phyloP scores from a whole-genome alignment of 1,140 invertebrate genomes.

The Pteromalus puparum region DNA sequence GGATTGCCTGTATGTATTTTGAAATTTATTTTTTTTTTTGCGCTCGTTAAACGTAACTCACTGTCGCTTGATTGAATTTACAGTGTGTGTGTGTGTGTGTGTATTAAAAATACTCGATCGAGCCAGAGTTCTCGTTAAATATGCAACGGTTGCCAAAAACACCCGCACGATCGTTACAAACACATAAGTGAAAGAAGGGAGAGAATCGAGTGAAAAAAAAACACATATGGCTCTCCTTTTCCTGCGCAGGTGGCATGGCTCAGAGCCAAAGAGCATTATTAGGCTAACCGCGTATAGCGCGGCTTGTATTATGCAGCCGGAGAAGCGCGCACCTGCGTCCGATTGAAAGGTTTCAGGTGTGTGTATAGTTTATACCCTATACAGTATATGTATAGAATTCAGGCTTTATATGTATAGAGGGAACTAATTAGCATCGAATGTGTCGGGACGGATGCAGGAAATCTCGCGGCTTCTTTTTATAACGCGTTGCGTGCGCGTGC shows the following conservation, averaged over 20 bases:
- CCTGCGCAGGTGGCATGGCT: neutral
- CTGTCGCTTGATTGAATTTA: neutral
- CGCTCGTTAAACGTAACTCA: neutral
- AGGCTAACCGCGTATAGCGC: neutral
- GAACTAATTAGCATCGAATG: neutral
- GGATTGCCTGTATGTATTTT: neutral
- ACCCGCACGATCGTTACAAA: too few species aligned
- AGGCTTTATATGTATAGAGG: too few species aligned
- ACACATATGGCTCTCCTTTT: neutral
- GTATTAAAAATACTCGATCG: neutral
- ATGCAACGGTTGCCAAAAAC: neutral
- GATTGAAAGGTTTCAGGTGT: neutral
- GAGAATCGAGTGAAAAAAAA: too few species aligned
- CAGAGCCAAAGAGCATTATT: neutral
- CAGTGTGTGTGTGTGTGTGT: too few species aligned
- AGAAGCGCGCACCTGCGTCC: neutral
- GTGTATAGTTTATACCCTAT: too few species aligned
- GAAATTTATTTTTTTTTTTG: neutral
- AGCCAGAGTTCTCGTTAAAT: neutral
- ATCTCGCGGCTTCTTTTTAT: neutral
- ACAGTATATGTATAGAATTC: neutral
- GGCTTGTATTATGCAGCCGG: neutral
- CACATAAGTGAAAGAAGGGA: too few species aligned
- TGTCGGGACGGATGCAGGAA: neutral
- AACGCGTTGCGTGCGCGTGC: too few species aligned